Evolutionary conservation across 2,113 vertebrate species (phyloP).

Genomic region (Daubentonia madagascariensis): DNA sequence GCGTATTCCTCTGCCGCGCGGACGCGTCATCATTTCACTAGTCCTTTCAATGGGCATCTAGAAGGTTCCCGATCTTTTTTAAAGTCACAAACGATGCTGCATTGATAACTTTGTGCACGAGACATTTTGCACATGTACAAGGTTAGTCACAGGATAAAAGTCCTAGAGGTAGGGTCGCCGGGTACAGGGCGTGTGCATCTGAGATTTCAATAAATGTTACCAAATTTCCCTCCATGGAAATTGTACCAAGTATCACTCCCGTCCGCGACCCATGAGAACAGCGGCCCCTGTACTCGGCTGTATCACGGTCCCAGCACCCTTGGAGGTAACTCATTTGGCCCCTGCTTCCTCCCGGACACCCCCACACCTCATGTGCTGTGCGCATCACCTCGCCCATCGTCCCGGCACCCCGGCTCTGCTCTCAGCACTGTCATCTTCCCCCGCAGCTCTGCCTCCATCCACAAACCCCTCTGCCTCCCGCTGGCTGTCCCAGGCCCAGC

Average conservation of each 20-base stretch:
- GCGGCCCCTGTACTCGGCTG: background rate
- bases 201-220: background rate
- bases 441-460: too few relatives aligned
- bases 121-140: background rate
- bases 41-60: background rate
- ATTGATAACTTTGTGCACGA: background rate
- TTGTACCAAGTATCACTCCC: too few relatives aligned
- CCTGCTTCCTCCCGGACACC: too few relatives aligned
- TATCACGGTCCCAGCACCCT: background rate
- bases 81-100: too few relatives aligned
- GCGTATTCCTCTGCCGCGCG: background rate
- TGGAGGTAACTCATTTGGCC: background rate
- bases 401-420: too few relatives aligned
- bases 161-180: too few relatives aligned
- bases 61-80: background rate
- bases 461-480: too few relatives aligned
- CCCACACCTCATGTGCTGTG: too few relatives aligned
- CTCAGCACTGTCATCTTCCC: too few relatives aligned
- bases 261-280: background rate
- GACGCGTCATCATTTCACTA: rapidly evolving
- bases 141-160: background rate
- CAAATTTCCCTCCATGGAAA: too few relatives aligned
- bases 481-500: too few relatives aligned
- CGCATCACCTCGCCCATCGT: too few relatives aligned
- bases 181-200: background rate